Evolutionary conservation across 2,797 vertebrate species (phyloP), one percentile per base, ranked within the genome.

Genomic region (Phaenicophaeus curvirostris): DNA sequence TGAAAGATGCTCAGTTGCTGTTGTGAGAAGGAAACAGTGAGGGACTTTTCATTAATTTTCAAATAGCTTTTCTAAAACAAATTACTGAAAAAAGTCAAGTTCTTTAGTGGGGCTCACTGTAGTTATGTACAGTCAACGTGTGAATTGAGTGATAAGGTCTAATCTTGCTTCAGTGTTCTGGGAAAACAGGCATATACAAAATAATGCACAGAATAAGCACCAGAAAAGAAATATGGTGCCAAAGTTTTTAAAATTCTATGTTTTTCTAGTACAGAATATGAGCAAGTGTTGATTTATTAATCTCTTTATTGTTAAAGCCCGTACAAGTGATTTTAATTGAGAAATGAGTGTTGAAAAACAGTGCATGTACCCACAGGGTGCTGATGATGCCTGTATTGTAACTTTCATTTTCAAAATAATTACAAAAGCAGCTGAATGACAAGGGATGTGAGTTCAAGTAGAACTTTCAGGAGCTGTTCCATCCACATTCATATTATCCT

Each of bases 381-480:
- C 39, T 84, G 24, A n/a, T 51, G 46, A 39, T 19, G 19, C 9
- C 9, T 65, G 19, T 1, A 1, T 74, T 79, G 13, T 61, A 20
- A 50, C 19, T 74, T 75, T 15, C 15, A 30, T 55, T 89, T 71
- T 79, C 31, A 58, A 85, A 90, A n/a, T 71, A 50, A 51, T 76
- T 58, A 23, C 46, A 62, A 35, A 75, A 65, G 25, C 28, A 53
- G 13, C 11, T 55, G 27, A 66, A 15, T 57, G 15, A 27, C n/a
- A 58, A 50, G 17, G 35, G 16, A 11, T 58, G 14, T 6, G 10
- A 63, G 6, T 78, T 95, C 35, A 88, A 62, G 61, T 68, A 93
- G 61, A 53, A n/a, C 20, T 94, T 95, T 69, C 20, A 94, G 71
- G 76, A 85, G 91, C 30, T 42, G 5, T 77, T 65, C 8, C 10